These are phyloP conservation scores for Melanostoma mellinum DNA, from an alignment of 2,888 invertebrate genomes.

Conservation along the genomic window DNA sequence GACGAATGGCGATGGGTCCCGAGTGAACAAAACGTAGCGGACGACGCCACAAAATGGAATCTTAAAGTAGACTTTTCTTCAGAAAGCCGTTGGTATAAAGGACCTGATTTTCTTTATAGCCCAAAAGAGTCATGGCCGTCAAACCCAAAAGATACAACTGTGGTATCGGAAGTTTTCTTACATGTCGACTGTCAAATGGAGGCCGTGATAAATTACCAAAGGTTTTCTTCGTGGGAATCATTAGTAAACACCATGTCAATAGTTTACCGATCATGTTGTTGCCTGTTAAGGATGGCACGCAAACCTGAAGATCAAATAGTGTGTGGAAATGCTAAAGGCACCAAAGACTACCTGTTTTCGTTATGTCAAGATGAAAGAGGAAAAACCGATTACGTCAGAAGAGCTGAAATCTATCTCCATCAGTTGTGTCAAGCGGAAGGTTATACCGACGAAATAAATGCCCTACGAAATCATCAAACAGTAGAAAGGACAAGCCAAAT, in stretches of 20 bases:
- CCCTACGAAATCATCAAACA: background rate
- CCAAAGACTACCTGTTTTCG: background rate
- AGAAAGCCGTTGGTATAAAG: background rate
- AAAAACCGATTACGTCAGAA: background rate
- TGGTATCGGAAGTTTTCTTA: background rate
- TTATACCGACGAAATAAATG: background rate
- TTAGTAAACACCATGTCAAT: no score
- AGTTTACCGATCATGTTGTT: no score
- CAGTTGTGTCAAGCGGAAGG: background rate
- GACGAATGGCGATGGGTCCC: background rate
- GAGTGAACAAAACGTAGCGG: background rate
- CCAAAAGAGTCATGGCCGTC: background rate
- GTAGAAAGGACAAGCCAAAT: background rate
- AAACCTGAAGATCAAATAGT: no score
- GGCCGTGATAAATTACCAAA: no score
- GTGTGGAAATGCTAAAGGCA: no score
- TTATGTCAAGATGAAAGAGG: background rate
- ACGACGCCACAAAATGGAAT: background rate
- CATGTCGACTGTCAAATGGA: background rate
- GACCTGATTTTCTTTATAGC: background rate
- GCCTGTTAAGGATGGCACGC: no score
- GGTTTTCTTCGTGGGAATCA: no score
- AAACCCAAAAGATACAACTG: background rate
- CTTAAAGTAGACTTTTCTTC: background rate
- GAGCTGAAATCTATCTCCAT: background rate